Conservation (phyloP, 2,797 vertebrate species). For the Pangasius sanitwongsei region DNA sequence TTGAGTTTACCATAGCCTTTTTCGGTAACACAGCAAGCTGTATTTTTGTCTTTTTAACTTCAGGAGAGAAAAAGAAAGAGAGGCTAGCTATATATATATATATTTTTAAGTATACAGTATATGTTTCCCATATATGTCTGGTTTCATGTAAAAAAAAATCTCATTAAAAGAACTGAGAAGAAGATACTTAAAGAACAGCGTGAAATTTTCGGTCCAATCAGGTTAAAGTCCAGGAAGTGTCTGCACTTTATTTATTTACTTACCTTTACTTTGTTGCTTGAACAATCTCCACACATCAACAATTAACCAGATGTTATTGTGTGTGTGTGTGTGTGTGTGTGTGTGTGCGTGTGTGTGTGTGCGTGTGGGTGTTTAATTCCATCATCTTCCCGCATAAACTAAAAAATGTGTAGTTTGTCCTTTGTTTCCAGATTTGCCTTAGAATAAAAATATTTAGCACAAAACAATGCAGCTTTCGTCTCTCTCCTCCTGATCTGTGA, state of each 20-base stretch:
- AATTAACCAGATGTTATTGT: not conserved
- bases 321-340: not conserved
- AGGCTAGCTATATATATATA: not conserved
- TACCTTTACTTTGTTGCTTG: slow-evolving; percentile 42
- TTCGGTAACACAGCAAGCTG: not conserved
- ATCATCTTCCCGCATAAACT: slow-evolving; percentile 10
- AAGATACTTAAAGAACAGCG: not conserved
- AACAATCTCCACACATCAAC: slow-evolving; percentile 11
- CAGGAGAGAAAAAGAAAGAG: not conserved
- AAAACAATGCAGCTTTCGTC: slow-evolving; percentile 47
- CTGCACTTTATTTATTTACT: slow-evolving; percentile 18
- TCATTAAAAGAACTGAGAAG: not conserved
- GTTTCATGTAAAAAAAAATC: not conserved
- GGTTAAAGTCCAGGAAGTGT: not conserved
- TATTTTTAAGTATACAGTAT: not conserved
- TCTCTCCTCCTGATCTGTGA: slow-evolving; percentile 39
- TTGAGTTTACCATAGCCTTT: not conserved
- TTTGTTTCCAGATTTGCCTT: slow-evolving; percentile 39
- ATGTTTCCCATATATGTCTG: not conserved
- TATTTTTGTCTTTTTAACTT: not conserved
- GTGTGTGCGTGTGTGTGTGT: slow-evolving; percentile 10
- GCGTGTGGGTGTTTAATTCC: slow-evolving; percentile 6
- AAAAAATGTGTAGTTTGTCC: slow-evolving; percentile 10
- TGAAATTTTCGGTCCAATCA: not conserved
- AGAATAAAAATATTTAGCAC: slow-evolving; percentile 41